Percentiles rank a stretch among this genome's conserved stretches.
Evolutionary conservation across 2,113 vertebrate species (phyloP).

Genomic region (Illadopsis cleaveri): DNA sequence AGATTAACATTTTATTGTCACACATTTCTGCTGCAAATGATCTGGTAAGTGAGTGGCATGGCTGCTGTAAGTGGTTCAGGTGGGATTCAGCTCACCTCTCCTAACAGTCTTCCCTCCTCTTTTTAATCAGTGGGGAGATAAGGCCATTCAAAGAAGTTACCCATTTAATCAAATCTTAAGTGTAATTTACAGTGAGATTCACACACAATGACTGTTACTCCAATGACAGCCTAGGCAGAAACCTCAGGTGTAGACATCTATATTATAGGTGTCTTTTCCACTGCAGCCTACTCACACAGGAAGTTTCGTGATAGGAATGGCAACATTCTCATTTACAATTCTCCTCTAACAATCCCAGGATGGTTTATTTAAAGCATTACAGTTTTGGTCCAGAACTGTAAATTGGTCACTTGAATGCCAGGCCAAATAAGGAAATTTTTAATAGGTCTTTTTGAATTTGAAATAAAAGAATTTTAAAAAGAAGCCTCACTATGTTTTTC

Average conservation of each 20-base stretch:
- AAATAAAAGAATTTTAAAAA: not conserved
- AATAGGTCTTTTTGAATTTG: rapidly evolving
- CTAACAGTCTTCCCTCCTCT: not conserved
- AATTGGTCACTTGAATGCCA: not conserved
- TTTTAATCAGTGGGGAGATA: not conserved
- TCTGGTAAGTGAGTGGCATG: not conserved
- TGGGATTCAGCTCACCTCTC: not conserved
- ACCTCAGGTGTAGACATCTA: not conserved
- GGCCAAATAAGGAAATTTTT: not conserved
- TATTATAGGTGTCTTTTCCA: not conserved
- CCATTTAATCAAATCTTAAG: not conserved
- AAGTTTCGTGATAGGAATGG: not conserved
- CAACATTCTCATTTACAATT: not conserved
- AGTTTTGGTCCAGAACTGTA: not conserved
- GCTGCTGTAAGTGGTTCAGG: not conserved
- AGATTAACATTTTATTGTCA: not conserved
- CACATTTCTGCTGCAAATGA: not conserved
- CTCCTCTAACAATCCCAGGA: not conserved
- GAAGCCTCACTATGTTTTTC: not conserved
- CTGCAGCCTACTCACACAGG: not conserved
- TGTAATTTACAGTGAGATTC: not conserved
- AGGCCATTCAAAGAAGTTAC: not conserved
- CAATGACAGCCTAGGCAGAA: not conserved
- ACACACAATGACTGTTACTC: not conserved
- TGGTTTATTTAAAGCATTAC: not conserved